phyloP scores from a whole-genome alignment of 2,113 vertebrate species.

The Phylloscopus trochilus region DNA sequence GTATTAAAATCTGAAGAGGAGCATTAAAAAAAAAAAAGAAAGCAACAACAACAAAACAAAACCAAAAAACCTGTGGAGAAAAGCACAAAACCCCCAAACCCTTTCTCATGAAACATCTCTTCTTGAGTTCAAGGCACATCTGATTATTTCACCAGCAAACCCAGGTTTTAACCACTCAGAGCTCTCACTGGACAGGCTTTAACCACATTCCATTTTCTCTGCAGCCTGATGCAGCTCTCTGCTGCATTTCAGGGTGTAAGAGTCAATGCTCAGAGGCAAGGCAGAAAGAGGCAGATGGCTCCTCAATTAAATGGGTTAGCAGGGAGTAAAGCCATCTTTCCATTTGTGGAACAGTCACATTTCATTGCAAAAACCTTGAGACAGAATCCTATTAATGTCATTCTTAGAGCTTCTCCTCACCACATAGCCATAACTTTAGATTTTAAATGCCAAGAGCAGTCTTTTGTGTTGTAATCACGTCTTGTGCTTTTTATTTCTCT shows the following conservation, averaged over 20 bases:
- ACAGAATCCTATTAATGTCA: neutral
- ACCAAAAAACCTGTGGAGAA: neutral
- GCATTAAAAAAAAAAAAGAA: neutral
- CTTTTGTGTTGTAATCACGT: neutral
- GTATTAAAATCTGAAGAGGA: neutral
- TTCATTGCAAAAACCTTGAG: neutral
- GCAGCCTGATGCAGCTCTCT: neutral
- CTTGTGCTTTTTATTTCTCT: neutral
- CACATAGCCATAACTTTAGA: neutral
- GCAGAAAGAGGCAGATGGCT: constrained; percentile 4
- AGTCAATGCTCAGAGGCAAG: neutral
- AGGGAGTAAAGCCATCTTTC: neutral
- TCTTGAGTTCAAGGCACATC: neutral
- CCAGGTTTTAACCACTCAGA: neutral
- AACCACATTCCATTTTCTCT: neutral
- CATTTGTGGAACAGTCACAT: neutral
- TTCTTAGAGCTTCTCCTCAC: neutral
- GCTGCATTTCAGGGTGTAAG: neutral
- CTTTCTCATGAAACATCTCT: neutral
- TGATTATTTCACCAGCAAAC: neutral
- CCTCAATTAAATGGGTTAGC: constrained; percentile 15
- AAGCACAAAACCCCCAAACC: neutral
- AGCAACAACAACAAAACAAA: no score
- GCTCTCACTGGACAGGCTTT: neutral
- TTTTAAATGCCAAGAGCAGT: neutral